A percentile compares a stretch with the other conserved stretches of the same genome.
Conservation (phyloP, 2,113 vertebrate genomes). For the Ceyx cyanopectus region DNA sequence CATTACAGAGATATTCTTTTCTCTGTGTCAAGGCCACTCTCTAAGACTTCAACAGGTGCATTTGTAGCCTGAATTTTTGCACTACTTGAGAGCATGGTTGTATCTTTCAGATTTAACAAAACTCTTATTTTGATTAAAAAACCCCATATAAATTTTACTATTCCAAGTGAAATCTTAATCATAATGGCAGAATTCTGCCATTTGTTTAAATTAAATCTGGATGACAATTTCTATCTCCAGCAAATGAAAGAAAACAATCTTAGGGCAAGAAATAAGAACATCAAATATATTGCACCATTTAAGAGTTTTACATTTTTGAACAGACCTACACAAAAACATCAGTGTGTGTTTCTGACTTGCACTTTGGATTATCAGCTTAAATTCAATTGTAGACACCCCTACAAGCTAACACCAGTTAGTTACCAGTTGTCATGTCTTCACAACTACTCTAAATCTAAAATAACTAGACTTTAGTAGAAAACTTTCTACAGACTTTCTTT, state of each 20-base stretch:
- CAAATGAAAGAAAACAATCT: not conserved
- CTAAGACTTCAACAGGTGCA: not conserved
- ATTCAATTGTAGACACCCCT: not conserved
- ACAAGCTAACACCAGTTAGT: not conserved
- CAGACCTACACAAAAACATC: not conserved
- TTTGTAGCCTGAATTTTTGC: not conserved
- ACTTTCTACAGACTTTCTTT: not conserved
- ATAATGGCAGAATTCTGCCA: not conserved
- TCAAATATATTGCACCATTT: not conserved
- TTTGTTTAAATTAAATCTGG: not conserved
- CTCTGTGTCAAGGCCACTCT: not conserved
- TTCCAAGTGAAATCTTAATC: not conserved
- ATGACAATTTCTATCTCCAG: not conserved
- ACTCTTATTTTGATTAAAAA: not conserved
- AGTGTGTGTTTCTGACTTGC: not conserved
- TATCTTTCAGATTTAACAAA: not conserved
- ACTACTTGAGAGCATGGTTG: not conserved
- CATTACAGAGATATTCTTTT: not conserved
- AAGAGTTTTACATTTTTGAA: not conserved
- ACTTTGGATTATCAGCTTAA: not conserved
- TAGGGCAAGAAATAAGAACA: not conserved
- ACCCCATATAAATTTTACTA: not conserved
- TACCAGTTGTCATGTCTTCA: not conserved
- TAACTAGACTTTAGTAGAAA: not conserved
- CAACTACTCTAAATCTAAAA: not conserved